A percentile compares a stretch with the other conserved stretches of the same genome.
Evolutionary conservation across 2,888 invertebrate genomes (phyloP).

Genomic region (Melanargia galathea): DNA sequence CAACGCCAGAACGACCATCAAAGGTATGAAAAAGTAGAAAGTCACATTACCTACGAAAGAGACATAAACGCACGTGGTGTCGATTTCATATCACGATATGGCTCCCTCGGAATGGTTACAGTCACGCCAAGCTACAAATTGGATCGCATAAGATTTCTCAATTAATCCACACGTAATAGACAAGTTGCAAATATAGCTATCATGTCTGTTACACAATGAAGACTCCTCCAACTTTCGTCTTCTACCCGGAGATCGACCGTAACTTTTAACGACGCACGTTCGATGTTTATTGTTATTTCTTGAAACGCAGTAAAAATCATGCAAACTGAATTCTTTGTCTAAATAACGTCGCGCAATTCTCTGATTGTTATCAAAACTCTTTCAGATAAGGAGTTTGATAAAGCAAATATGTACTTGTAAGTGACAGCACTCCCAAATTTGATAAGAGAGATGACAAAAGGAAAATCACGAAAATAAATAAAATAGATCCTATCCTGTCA

Average conservation of each 20-base stretch:
- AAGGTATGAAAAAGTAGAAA: slow-evolving; percentile 59
- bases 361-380: slow-evolving; percentile 26
- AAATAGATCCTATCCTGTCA: background rate
- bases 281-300: slow-evolving; percentile 24
- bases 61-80: slow-evolving; percentile 50
- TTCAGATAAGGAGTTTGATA: slow-evolving; percentile 25
- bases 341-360: slow-evolving; percentile 3
- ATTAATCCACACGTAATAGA: slow-evolving; percentile 40
- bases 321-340: slow-evolving; percentile 9
- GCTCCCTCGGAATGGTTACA: slow-evolving; percentile 42
- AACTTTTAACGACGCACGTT: slow-evolving; percentile 25
- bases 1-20: background rate
- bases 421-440: slow-evolving; percentile 4
- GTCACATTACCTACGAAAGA: slow-evolving; percentile 55
- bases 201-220: slow-evolving; percentile 30
- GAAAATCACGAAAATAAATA: slow-evolving; percentile 4
- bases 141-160: slow-evolving; percentile 40
- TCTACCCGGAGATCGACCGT: slow-evolving; percentile 19
- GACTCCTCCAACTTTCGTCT: slow-evolving; percentile 29
- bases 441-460: slow-evolving; percentile 16
- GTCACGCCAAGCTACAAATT: slow-evolving; percentile 45
- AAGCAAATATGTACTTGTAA: slow-evolving; percentile 5
- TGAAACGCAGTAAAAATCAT: slow-evolving; percentile 9
- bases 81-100: slow-evolving; percentile 55
- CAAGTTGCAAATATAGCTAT: slow-evolving; percentile 37